Conservation (phyloP, 2,113 vertebrate genomes). For the Orthonyx spaldingii region DNA sequence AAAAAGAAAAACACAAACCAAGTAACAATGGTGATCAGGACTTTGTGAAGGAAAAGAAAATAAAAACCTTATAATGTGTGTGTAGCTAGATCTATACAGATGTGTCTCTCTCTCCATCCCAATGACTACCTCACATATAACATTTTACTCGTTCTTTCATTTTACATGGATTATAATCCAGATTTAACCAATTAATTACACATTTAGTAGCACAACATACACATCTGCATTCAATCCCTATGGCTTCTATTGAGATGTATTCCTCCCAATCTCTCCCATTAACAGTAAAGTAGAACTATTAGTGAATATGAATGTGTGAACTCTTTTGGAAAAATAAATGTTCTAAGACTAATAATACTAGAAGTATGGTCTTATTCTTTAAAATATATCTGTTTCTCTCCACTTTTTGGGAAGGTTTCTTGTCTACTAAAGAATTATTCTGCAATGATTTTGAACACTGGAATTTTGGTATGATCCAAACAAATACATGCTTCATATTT, state of each 20-base stretch:
- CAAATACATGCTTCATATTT: background rate
- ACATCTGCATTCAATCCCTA: background rate
- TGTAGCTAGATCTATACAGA: background rate
- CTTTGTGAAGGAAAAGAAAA: background rate
- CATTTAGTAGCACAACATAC: background rate
- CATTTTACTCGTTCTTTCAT: background rate
- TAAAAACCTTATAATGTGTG: background rate
- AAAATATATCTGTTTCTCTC: background rate
- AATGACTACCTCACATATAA: background rate
- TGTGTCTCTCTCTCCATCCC: background rate
- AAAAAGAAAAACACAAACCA: background rate
- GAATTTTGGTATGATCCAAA: background rate
- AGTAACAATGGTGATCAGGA: background rate
- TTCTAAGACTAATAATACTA: background rate
- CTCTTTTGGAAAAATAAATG: background rate
- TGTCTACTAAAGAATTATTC: background rate
- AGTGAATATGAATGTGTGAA: background rate
- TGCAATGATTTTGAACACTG: background rate
- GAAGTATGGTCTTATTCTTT: background rate
- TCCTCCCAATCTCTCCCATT: background rate
- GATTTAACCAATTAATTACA: background rate
- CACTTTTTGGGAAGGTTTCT: background rate
- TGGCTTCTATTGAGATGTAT: background rate
- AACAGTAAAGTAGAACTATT: background rate
- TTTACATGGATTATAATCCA: background rate